Base-by-base conservation (phyloP, 2,113 vertebrate species). In the Tricholaema leucomelas region DNA sequence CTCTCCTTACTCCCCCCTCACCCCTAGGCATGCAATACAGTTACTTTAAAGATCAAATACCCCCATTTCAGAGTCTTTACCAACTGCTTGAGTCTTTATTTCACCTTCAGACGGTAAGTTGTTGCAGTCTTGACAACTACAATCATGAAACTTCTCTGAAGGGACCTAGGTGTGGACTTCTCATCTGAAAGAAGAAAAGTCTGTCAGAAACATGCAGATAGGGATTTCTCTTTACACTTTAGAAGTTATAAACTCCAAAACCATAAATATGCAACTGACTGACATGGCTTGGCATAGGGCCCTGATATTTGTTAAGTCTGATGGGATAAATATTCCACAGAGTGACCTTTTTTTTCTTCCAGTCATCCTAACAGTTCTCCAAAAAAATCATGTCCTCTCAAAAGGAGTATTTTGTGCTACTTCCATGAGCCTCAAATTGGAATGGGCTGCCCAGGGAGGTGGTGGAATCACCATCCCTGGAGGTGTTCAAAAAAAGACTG, bases 111-210 rank as follows among this genome's bases (percentile, higher is more conserved):
- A 50, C 30, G 52, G 58, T 50, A 80, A 66, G 40, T 14, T 91
- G 66, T 31, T 73, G 50, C 5, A 84, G 40, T 54, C 27, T 58
- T 1, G 72, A 35, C 67, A 93, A 73, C 15, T 12, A 33, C 3
- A 77, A 33, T 24, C 67, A 52, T 31, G 56, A 35, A 82, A 67
- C n/a, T 92, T 72, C 65, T 64, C 40, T 48, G 18, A 70, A 71
- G 64, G n/a, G 35, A 15, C 36, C 46, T 24, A 35, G 5, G 40
- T 0, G 1, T 36, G 35, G 42, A 77, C 18, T 63, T 84, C 76
- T 81, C 72, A 89, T 46, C 94, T 96, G 84, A 76, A 95, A 94
- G 31, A 85, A 94, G 55, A 88, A 85, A 96, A 91, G n/a, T 46
- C 64, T 60, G 27, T 92, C 25, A 94, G 73, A n/a, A 55, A 72